phyloP scores from a whole-genome alignment of 2,888 invertebrate species.

The Tenthredo notha region DNA sequence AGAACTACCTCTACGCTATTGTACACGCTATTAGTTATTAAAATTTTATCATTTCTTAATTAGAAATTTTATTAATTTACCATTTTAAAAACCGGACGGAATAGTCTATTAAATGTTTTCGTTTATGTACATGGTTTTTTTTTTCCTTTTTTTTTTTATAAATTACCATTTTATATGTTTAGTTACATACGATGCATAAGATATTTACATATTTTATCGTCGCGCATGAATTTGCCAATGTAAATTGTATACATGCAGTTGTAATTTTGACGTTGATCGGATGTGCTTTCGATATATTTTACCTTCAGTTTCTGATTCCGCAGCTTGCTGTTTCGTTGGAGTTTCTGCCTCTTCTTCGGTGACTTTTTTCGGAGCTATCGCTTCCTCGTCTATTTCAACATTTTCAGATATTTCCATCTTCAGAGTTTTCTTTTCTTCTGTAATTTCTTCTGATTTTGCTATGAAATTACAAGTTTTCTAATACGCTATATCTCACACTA shows the following conservation, averaged over 20 bases:
- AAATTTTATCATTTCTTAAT: conserved; percentile 54
- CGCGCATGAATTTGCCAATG: conserved; percentile 59
- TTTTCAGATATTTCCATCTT: conserved; percentile 62
- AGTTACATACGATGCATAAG: conserved; percentile 55
- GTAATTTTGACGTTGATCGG: conserved; percentile 61
- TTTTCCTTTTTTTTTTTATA: conserved; percentile 61
- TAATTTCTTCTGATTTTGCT: conserved; percentile 75
- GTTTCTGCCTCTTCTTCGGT: conserved; percentile 79
- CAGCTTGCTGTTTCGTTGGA: conserved; percentile 69
- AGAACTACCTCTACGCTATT: conserved; percentile 64
- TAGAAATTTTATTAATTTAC: conserved; percentile 64
- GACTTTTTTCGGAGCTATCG: conserved; percentile 77
- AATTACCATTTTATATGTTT: conserved; percentile 64
- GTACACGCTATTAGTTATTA: conserved; percentile 57
- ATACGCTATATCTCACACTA: conserved; percentile 32
- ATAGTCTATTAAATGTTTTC: conserved; percentile 71
- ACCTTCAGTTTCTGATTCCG: conserved; percentile 77
- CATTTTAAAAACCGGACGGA: conserved; percentile 73
- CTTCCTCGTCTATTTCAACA: conserved; percentile 76
- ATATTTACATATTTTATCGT: conserved; percentile 51
- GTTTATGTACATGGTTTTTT: conserved; percentile 64
- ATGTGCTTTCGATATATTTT: conserved; percentile 60
- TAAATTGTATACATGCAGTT: conserved; percentile 63
- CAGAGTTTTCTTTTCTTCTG: conserved; percentile 67
- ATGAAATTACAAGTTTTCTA: conserved; percentile 64